phyloP scores from a whole-genome alignment of 2,113 vertebrate species.

The Menidia beryllina region DNA sequence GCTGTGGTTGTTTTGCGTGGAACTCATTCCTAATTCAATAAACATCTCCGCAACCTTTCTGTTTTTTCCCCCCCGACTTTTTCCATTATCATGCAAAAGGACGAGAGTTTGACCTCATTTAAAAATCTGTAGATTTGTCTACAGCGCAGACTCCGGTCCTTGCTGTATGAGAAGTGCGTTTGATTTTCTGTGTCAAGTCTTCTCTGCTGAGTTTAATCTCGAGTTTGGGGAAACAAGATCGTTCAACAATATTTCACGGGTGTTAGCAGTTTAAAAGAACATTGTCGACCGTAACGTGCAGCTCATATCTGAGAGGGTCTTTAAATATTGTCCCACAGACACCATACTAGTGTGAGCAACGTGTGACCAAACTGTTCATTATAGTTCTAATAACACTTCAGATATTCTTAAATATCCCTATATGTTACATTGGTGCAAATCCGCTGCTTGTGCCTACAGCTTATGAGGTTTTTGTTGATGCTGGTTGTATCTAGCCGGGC shows the following conservation, averaged over 20 bases:
- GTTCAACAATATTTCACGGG: constrained; percentile 56
- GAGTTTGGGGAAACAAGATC: constrained; percentile 44
- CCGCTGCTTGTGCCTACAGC: constrained; percentile 4
- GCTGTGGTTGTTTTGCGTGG: constrained; percentile 39
- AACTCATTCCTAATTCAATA: constrained; percentile 12
- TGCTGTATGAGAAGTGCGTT: constrained; percentile 35
- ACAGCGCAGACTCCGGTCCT: constrained; percentile 10
- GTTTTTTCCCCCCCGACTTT: constrained; percentile 26
- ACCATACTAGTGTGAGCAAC: constrained; percentile 51
- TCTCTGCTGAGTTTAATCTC: constrained; percentile 47
- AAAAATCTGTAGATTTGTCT: constrained; percentile 43
- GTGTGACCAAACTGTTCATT: constrained; percentile 33
- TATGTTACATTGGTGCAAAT: constrained; percentile 36
- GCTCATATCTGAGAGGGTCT: constrained; percentile 54
- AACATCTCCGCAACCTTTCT: constrained; percentile 25
- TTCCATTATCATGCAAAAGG: constrained; percentile 34
- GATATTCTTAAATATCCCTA: constrained; percentile 52
- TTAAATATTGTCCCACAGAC: constrained; percentile 57
- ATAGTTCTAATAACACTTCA: constrained; percentile 45
- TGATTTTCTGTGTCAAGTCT: constrained; percentile 39
- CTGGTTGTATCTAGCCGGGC: constrained; percentile 35
- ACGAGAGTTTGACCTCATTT: constrained; percentile 43
- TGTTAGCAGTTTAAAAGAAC: constrained; percentile 58
- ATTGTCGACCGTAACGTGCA: constrained; percentile 62
- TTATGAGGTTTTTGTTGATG: constrained; percentile 24